phyloP scores from a whole-genome alignment of 1,140 invertebrate genomes.

The Alviniconcha marisindica region DNA sequence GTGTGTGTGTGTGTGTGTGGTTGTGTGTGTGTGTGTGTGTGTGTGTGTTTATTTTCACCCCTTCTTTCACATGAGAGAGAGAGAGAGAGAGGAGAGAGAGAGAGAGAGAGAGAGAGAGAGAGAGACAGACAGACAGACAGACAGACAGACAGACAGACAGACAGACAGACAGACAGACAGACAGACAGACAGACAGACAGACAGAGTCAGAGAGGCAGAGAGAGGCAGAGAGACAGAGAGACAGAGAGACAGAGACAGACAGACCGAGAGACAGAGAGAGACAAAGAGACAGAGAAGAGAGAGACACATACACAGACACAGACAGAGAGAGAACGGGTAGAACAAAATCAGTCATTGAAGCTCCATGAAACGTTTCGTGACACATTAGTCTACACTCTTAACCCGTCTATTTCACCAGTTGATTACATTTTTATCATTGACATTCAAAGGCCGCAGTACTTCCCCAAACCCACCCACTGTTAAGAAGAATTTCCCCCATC shows the following conservation, averaged over 20 bases:
- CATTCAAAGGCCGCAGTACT: too few species aligned
- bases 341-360: too few species aligned
- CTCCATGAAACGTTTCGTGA: neutral
- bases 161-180: neutral
- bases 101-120: neutral
- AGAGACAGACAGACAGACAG: neutral
- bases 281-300: too few species aligned
- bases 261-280: neutral
- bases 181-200: neutral
- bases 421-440: neutral
- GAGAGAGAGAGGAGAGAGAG: neutral
- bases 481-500: too few species aligned
- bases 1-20: conserved; percentile 11
- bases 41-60: neutral
- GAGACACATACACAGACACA: neutral
- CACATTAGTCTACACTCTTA: neutral
- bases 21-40: conserved; percentile 14
- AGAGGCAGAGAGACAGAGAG: neutral
- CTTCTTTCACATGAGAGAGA: neutral
- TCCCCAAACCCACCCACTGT: too few species aligned
- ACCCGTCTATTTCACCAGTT: neutral
- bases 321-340: neutral
- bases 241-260: neutral
- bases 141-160: neutral
- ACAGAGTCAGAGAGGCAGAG: neutral